Evolutionary conservation across 2,797 vertebrate genomes (phyloP).

Genomic region (Alectoris magna): DNA sequence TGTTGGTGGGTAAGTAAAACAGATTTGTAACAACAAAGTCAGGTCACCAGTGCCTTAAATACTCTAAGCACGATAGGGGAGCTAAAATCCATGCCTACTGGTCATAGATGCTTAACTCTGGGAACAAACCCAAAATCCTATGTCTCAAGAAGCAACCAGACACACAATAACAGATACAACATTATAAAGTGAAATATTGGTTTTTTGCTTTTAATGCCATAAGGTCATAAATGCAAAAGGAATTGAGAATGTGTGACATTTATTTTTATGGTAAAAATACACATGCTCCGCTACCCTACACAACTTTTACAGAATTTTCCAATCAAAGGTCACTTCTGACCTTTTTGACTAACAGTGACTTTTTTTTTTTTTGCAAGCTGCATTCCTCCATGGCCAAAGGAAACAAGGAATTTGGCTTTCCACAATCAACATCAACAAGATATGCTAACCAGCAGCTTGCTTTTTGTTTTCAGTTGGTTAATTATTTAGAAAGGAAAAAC

Average conservation of each 20-base stretch:
- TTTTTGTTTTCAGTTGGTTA: not conserved
- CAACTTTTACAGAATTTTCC: constrained; percentile 24
- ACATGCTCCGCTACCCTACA: not conserved
- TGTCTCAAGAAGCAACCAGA: not conserved
- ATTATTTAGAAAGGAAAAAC: constrained; percentile 20
- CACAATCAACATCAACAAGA: constrained; percentile 52
- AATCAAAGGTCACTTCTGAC: not conserved
- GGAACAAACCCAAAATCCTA: not conserved
- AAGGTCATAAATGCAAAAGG: constrained; percentile 52
- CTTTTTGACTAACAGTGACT: not conserved
- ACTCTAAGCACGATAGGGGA: not conserved
- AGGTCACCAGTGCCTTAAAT: constrained; percentile 4
- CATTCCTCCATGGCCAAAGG: not conserved
- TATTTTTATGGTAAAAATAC: constrained; percentile 67
- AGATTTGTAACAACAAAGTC: not conserved
- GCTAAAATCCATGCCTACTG: not conserved
- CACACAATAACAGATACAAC: not conserved
- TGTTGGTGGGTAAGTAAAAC: constrained; percentile 13
- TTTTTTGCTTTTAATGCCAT: not conserved
- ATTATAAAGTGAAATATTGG: not conserved
- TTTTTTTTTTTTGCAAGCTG: constrained; percentile 39
- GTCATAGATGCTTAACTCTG: not conserved
- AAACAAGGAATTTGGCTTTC: not conserved
- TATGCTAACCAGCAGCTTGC: not conserved
- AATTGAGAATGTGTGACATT: constrained; percentile 51